Evolutionary conservation across 2,888 invertebrate genomes (phyloP).

Genomic region (Nemoura dubitans): DNA sequence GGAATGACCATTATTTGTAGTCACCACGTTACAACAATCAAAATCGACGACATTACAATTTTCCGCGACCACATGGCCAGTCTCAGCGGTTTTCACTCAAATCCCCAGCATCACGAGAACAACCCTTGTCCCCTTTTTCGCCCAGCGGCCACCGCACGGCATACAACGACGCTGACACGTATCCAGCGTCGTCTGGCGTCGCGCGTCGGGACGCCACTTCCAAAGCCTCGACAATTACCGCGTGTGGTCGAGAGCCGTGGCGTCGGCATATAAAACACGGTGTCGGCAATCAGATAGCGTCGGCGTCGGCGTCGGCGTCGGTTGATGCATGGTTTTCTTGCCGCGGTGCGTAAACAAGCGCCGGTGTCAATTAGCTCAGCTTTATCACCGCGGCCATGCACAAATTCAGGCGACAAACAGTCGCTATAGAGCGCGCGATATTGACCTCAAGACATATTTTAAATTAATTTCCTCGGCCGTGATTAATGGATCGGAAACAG

Average conservation of each 20-base stretch:
- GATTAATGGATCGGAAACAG: conserved; percentile 41
- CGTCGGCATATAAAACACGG: neutral
- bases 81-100: too few relatives aligned
- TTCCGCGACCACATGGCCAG: too few relatives aligned
- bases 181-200: too few relatives aligned
- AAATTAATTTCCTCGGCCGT: conserved; percentile 19
- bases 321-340: conserved; percentile 5
- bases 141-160: too few relatives aligned
- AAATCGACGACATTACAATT: too few relatives aligned
- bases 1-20: too few relatives aligned
- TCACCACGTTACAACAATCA: too few relatives aligned
- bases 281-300: neutral
- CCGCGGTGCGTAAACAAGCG: neutral
- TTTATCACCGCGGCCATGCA: neutral
- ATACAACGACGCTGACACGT: too few relatives aligned
- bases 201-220: too few relatives aligned
- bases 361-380: neutral
- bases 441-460: conserved; percentile 36
- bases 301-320: neutral
- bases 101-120: too few relatives aligned
- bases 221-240: too few relatives aligned
- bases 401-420: neutral
- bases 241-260: neutral
- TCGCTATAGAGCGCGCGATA: neutral
- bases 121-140: too few relatives aligned